A percentile compares a stretch with the other conserved stretches of the same genome.
Conservation (phyloP, 2,113 vertebrate genomes). For the Solenodon paradoxus region DNA sequence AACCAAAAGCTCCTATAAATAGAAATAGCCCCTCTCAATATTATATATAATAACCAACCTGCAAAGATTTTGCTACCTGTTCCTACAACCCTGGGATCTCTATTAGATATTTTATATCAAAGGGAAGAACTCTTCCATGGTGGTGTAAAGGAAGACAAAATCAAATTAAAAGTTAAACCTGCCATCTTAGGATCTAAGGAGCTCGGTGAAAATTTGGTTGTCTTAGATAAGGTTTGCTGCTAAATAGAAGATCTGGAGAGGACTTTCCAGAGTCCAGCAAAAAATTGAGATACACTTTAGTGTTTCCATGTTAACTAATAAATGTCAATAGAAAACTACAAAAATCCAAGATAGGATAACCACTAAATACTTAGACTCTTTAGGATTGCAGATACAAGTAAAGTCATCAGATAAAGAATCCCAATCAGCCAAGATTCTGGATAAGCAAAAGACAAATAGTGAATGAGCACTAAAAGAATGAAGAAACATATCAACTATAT, state of each 20-base stretch:
- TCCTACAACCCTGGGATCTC: not conserved
- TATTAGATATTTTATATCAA: not conserved
- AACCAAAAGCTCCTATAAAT: not conserved
- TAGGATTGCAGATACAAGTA: not conserved
- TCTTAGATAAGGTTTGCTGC: not conserved
- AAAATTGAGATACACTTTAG: not conserved
- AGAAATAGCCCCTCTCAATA: not conserved
- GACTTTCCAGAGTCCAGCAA: not conserved
- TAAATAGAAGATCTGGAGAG: not conserved
- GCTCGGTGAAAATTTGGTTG: not conserved
- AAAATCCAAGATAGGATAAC: not conserved
- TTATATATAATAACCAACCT: not conserved
- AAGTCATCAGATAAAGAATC: not conserved
- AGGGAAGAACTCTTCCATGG: not conserved
- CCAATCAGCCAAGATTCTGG: not conserved
- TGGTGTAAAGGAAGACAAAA: not conserved
- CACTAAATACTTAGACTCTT: not conserved
- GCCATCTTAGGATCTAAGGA: not conserved
- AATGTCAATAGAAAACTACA: not conserved
- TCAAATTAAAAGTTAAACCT: not conserved
- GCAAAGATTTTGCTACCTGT: not conserved
- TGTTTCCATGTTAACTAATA: not conserved
- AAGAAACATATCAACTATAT: not conserved
- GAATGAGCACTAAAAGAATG: not conserved
- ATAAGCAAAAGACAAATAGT: not conserved